A percentile compares a stretch with the other conserved stretches of the same genome.
These are phyloP conservation scores for Podarcis muralis DNA, from an alignment of 2,113 vertebrate genomes.

Conservation along the genomic window DNA sequence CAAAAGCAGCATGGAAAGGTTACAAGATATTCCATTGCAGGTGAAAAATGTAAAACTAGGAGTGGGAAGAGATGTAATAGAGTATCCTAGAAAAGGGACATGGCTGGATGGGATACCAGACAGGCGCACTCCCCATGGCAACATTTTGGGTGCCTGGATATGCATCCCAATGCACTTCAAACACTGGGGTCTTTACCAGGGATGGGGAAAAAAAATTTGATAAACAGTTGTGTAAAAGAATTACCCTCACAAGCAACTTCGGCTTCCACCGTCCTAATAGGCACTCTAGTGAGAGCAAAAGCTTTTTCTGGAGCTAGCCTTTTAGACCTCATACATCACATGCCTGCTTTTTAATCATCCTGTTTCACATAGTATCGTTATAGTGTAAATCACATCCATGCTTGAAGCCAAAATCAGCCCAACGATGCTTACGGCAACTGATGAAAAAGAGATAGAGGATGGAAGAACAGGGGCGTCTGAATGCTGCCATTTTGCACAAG, in stretches of 20 bases:
- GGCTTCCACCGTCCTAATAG: background rate
- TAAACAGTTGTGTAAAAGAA: background rate
- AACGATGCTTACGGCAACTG: background rate
- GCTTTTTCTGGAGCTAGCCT: background rate
- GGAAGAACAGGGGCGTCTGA: background rate
- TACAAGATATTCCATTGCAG: no score
- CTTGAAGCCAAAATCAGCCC: background rate
- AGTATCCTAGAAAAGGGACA: no score
- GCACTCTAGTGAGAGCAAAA: fast-evolving
- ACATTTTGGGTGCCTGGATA: no score
- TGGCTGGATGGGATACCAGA: no score
- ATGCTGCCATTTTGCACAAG: background rate
- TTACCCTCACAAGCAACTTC: background rate
- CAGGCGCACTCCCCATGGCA: no score
- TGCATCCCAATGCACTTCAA: no score
- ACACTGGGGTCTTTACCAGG: background rate
- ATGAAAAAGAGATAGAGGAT: background rate
- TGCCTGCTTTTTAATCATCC: background rate
- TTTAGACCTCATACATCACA: no score
- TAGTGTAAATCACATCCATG: background rate
- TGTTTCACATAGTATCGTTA: background rate
- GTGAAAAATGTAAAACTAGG: no score
- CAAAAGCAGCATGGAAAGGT: no score
- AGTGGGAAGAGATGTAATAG: no score
- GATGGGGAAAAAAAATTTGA: no score